Base-by-base conservation (phyloP, 64 coral and sea anemone species). In the Montipora foliosa region DNA sequence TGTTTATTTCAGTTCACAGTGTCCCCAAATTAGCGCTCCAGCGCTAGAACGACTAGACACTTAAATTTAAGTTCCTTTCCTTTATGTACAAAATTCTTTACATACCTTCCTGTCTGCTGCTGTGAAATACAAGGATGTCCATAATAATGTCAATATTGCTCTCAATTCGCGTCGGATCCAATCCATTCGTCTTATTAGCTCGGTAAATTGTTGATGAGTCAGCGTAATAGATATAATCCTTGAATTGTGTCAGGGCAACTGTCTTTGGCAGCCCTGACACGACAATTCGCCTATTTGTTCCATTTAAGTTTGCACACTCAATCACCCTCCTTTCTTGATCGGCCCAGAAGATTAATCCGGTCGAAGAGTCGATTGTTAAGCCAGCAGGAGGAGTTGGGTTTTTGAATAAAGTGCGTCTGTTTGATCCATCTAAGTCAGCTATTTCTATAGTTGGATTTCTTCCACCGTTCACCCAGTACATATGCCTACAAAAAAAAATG, bases 191-290 rank as follows among this genome's bases (percentile, higher is more conserved):
- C 76, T 99, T 99, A 57, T 96, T 99, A 6, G 98, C 98, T 90
- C 98, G 90, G 50, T 96, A 90, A 50, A 99, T 99, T 9, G 95
- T 3, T 72, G 76, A 2, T 89, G 80, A 89, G 92, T 96, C 98
- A 46, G 95, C 67, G 95, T 92, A 99, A 67, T 99, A 99, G 19
- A 99, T 96, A 77, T 88, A 99, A 67, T 94, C 95, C 67, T 96
- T 73, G 79, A 90, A 99, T 67, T 94, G 87, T 6, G 95, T 99
- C 37, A 93, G 77, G 3, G 94, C 88, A 69, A 49, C 78, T 62
- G 47, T 64, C 48, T 78, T 82, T 7, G 93, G 61, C 14, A 86
- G 66, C 47, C 75, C 74, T 4, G 83, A 67, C 12, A 91, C 82
- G 57, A 98, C 47, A 16, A 50, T 77, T 72, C 77, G 78, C 8